Evolutionary conservation across 2,113 vertebrate species (phyloP).

Genomic region (Isurus oxyrinchus): DNA sequence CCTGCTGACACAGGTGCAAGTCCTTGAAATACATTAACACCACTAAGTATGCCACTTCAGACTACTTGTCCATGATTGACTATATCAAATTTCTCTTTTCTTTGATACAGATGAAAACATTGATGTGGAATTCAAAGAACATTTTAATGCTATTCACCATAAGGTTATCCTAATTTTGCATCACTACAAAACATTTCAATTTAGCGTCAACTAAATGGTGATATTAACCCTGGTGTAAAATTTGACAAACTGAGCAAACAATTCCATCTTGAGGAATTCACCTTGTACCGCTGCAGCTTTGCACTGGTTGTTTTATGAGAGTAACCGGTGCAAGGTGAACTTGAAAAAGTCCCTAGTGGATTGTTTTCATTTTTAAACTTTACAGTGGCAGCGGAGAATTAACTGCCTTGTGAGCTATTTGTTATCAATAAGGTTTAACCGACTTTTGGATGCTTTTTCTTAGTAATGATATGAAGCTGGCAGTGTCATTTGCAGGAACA

Average conservation of each 20-base stretch:
- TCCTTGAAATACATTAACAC: conserved; percentile 5
- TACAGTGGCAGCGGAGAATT: not conserved
- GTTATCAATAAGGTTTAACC: not conserved
- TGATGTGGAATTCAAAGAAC: not conserved
- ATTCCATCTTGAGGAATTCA: not conserved
- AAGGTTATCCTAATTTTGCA: not conserved
- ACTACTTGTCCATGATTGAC: not conserved
- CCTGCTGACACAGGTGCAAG: not conserved
- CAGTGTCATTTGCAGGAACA: not conserved
- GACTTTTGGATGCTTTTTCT: not conserved
- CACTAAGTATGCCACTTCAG: not conserved
- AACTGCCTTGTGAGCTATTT: not conserved
- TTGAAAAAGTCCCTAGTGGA: not conserved
- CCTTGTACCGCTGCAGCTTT: not conserved
- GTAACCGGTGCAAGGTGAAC: not conserved
- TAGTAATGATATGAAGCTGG: not conserved
- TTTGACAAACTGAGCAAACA: not conserved
- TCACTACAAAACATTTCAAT: not conserved
- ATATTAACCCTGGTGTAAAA: not conserved
- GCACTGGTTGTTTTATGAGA: not conserved
- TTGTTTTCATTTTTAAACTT: not conserved
- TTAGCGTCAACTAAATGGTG: not conserved
- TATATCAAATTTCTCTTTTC: not conserved
- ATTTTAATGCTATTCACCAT: not conserved
- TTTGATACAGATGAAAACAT: not conserved